phyloP scores from a whole-genome alignment of 2,888 invertebrate genomes.

The Lordiphosa fenestrarum region DNA sequence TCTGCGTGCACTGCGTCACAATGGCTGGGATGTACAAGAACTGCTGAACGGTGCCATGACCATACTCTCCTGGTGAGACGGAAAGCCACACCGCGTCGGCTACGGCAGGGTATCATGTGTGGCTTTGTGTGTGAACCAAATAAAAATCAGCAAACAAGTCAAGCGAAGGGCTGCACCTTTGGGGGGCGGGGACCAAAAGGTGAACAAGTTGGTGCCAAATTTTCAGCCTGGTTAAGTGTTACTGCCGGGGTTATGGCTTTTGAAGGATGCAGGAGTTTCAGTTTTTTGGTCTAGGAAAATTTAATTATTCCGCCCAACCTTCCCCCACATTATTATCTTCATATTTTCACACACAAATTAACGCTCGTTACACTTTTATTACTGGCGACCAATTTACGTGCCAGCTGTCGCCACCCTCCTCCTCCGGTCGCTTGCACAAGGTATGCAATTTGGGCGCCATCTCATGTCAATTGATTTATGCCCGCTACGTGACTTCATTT shows the following conservation, averaged over 20 bases:
- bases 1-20: conserved; percentile 41
- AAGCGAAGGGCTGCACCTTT: conserved; percentile 9
- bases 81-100: background rate
- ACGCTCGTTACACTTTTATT: conserved; percentile 69
- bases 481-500: conserved; percentile 67
- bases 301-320: too few relatives aligned
- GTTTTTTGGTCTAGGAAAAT: too few relatives aligned
- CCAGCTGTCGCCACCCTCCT: conserved; percentile 44
- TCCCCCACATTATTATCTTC: too few relatives aligned
- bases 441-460: conserved; percentile 53
- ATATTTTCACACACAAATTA: conserved; percentile 58
- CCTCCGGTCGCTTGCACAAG: conserved; percentile 21
- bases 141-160: conserved; percentile 35
- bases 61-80: conserved; percentile 50
- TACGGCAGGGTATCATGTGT: background rate
- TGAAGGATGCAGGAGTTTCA: too few relatives aligned
- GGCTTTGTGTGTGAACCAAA: conserved; percentile 26
- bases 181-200: too few relatives aligned
- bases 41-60: conserved; percentile 33
- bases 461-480: conserved; percentile 73
- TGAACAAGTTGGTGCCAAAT: background rate
- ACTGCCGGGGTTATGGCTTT: too few relatives aligned
- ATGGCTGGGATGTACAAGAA: conserved; percentile 57
- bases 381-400: conserved; percentile 59
- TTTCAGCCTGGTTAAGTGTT: too few relatives aligned